These are phyloP conservation scores for roundworm (Caenorhabditis elegans) DNA, from an alignment of 1,140 invertebrate genomes.

Conservation along the genomic window DNA sequence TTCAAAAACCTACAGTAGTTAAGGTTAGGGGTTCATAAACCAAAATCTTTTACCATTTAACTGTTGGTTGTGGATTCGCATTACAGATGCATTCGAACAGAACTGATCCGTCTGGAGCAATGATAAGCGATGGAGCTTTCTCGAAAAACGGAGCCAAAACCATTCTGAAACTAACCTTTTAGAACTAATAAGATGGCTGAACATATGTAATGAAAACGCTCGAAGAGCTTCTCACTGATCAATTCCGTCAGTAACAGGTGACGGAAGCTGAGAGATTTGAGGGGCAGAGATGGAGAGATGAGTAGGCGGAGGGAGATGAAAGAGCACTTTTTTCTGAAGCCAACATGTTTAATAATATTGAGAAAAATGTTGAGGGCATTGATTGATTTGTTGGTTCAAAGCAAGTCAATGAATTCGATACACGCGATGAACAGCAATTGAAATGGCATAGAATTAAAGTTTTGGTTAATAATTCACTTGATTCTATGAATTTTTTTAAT, in stretches of 20 bases:
- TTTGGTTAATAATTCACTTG: too few species aligned
- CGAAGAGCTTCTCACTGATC: not conserved
- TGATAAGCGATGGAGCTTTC: slow-evolving; percentile 50
- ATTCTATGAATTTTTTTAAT: too few species aligned
- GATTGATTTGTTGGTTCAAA: too few species aligned
- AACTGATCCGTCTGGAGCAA: slow-evolving; percentile 51
- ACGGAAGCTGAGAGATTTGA: not conserved
- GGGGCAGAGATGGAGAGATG: not conserved
- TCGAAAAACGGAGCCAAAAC: slow-evolving; percentile 53
- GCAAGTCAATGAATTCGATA: too few species aligned
- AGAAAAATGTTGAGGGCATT: too few species aligned
- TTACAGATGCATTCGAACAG: slow-evolving; percentile 55
- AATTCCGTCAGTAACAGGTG: not conserved
- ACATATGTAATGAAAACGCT: not conserved
- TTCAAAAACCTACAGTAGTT: slow-evolving; percentile 53
- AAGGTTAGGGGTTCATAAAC: too few species aligned
- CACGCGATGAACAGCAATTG: too few species aligned
- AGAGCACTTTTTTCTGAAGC: not conserved
- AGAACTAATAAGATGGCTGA: not conserved
- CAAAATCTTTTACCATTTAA: too few species aligned
- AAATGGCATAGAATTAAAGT: too few species aligned
- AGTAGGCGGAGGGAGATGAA: slow-evolving; percentile 29
- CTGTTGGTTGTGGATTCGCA: slow-evolving; percentile 51
- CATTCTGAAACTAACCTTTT: not conserved
- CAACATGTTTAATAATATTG: not conserved